Percentiles rank a stretch among this genome's conserved stretches.
Evolutionary conservation across 2,888 invertebrate species (phyloP).

Genomic region (Synanthedon tipuliformis): DNA sequence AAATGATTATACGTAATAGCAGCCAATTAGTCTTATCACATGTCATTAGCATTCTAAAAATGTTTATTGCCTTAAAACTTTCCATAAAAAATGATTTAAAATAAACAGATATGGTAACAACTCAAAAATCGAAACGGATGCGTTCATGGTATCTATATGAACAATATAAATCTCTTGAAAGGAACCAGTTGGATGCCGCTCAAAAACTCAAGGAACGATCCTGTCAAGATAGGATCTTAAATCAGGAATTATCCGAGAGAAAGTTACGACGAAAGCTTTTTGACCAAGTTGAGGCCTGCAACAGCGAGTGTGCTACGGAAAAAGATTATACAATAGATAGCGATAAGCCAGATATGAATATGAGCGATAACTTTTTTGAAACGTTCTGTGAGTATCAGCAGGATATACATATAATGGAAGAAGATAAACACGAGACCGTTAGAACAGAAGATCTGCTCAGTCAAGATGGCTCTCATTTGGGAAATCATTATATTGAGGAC

Average conservation of each 20-base stretch:
- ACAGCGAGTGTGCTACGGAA: conserved; percentile 24
- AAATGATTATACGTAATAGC: too few species aligned
- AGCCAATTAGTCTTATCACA: not conserved
- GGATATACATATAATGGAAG: conserved; percentile 19
- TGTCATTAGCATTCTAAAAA: not conserved
- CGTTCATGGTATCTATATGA: conserved; percentile 61
- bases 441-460: conserved; percentile 18
- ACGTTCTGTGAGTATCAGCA: conserved; percentile 34
- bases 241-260: conserved; percentile 42
- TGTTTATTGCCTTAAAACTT: not conserved
- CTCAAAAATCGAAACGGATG: conserved; percentile 43
- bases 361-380: conserved; percentile 40
- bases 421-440: conserved; percentile 9
- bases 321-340: conserved; percentile 16
- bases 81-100: not conserved
- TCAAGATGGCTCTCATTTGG: conserved; percentile 16
- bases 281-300: conserved; percentile 25
- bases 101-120: conserved; percentile 31
- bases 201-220: conserved; percentile 38
- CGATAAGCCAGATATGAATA: conserved; percentile 17
- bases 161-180: conserved; percentile 52
- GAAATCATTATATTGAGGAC: conserved; percentile 13
- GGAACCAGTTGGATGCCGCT: conserved; percentile 43
- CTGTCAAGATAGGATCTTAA: conserved; percentile 41
- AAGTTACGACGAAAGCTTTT: conserved; percentile 37